phyloP scores from a whole-genome alignment of 1,140 invertebrate species.

The Drosophila kohkoa region DNA sequence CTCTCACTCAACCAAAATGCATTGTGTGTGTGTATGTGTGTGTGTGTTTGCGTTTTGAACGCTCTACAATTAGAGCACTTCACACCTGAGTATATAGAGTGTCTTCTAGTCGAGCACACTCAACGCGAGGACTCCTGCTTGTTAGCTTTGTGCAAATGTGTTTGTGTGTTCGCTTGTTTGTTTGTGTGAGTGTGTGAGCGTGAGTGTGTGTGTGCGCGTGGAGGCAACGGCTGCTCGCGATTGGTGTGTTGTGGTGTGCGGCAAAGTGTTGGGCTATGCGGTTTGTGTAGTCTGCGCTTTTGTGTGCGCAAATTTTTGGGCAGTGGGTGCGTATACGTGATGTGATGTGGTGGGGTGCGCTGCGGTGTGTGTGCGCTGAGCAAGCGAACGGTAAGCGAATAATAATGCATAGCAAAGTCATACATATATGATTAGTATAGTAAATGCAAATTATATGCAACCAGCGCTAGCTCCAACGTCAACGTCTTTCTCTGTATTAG shows the following conservation, averaged over 20 bases:
- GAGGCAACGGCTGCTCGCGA: conserved; percentile 5
- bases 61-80: conserved; percentile 1
- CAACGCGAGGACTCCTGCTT: background rate
- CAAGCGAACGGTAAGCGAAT: conserved; percentile 15
- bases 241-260: conserved; percentile 14
- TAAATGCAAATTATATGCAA: conserved; percentile 11
- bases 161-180: background rate
- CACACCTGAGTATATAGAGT: conserved; percentile 7
- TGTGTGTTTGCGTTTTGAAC: background rate
- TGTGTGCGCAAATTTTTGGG: conserved; percentile 5
- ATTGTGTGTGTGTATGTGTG: conserved; percentile 1
- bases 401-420: conserved; percentile 18
- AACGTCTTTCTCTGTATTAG: background rate
- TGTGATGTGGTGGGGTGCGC: background rate
- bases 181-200: background rate
- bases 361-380: background rate
- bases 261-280: conserved; percentile 10
- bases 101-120: conserved; percentile 15
- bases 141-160: background rate
- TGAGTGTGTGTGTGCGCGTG: conserved; percentile 1
- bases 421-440: conserved; percentile 13
- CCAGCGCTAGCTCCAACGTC: background rate
- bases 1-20: conserved; percentile 1
- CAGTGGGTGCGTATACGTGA: background rate
- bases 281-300: conserved; percentile 17